phyloP scores from a whole-genome alignment of 2,888 invertebrate genomes.

The Disparrhopalites patrizii region DNA sequence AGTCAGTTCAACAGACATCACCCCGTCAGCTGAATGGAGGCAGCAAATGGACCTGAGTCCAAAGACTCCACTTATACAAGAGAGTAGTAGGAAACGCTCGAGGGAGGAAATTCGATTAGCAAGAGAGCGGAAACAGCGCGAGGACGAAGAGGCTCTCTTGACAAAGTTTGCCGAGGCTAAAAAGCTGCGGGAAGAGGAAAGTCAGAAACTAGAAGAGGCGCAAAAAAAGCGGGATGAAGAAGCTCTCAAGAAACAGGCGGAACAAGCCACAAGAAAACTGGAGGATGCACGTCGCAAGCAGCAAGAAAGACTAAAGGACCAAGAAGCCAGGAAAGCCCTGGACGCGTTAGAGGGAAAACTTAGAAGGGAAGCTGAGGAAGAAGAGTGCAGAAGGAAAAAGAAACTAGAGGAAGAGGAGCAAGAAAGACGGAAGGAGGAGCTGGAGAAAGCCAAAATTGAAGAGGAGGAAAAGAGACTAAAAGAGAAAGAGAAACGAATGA shows the following conservation, averaged over 20 bases:
- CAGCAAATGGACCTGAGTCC: background rate
- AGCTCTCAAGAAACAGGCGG: background rate
- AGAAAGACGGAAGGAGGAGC: background rate
- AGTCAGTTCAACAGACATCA: background rate
- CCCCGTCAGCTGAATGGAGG: background rate
- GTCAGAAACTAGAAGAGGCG: background rate
- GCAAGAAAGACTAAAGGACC: too few species aligned
- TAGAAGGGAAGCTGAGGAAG: background rate
- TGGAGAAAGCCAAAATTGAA: background rate
- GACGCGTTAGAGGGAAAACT: background rate
- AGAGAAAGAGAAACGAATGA: background rate
- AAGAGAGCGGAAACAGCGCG: background rate
- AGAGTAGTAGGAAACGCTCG: background rate
- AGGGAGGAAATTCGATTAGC: background rate
- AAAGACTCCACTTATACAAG: background rate
- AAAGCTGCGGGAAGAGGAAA: background rate
- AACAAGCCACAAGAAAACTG: background rate
- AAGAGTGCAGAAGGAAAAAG: background rate
- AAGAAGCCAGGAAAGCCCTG: background rate
- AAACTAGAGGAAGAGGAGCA: constrained; percentile 10
- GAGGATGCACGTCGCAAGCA: background rate
- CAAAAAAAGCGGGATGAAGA: background rate
- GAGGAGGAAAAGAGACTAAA: background rate
- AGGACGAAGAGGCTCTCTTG: background rate
- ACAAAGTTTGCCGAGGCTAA: background rate